These are phyloP conservation scores for Salticus scenicus DNA, from an alignment of 2,888 invertebrate genomes.

Conservation along the genomic window DNA sequence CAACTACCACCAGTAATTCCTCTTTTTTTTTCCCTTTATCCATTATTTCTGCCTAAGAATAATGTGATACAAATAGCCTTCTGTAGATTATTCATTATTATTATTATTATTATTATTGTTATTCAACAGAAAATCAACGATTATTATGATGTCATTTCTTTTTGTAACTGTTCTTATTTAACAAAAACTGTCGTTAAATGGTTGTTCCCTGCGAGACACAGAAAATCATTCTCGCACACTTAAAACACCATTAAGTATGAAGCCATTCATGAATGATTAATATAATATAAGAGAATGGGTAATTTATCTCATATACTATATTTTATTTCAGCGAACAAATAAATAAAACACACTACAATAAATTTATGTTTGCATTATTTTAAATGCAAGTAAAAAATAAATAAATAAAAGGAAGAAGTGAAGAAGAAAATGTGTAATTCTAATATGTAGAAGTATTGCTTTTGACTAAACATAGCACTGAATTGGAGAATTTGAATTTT, in stretches of 20 bases:
- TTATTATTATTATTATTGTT: neutral
- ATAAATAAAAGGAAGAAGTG: no score
- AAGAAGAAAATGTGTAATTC: no score
- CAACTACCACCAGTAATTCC: no score
- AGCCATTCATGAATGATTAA: constrained; percentile 1
- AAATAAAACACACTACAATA: no score
- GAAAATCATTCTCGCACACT: neutral
- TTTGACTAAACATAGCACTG: no score
- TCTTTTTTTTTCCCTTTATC: no score
- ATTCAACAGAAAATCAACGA: neutral
- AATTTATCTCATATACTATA: neutral
- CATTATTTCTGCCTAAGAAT: neutral
- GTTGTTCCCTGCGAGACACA: neutral
- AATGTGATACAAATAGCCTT: neutral
- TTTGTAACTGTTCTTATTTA: neutral
- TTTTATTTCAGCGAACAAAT: no score
- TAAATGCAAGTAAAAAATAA: no score
- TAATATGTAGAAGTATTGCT: no score
- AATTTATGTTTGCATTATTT: no score
- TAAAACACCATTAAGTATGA: neutral
- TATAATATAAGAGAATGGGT: neutral
- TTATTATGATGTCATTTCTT: constrained; percentile 8
- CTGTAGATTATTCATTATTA: neutral
- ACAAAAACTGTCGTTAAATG: constrained; percentile 6
- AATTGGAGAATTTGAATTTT: no score